These are phyloP conservation scores for Caenorhabditis tropicalis DNA, from an alignment of 1,140 invertebrate species.

Conservation along the genomic window DNA sequence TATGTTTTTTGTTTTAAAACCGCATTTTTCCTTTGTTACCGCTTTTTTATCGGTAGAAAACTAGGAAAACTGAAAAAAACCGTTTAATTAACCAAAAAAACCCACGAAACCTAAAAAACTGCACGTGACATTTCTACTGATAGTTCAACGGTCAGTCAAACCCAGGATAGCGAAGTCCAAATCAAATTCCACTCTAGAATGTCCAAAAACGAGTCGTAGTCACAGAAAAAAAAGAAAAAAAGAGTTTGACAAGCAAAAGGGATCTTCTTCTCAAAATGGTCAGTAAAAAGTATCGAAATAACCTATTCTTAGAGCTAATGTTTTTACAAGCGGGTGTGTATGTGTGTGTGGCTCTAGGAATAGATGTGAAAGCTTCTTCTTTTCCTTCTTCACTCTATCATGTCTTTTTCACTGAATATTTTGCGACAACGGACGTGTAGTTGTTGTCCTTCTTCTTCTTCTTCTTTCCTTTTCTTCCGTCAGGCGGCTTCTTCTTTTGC, in stretches of 20 bases:
- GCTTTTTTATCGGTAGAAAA: too few relatives aligned
- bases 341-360: conserved; percentile 28
- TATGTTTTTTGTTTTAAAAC: too few relatives aligned
- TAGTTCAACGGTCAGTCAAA: conserved; percentile 9
- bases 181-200: conserved; percentile 39
- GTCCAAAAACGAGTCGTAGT: neutral
- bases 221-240: neutral
- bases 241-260: conserved; percentile 8
- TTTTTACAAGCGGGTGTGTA: conserved; percentile 38
- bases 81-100: too few relatives aligned
- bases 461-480: conserved; percentile 33
- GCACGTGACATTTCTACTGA: neutral
- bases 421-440: conserved; percentile 42
- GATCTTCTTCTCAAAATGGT: neutral
- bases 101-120: too few relatives aligned
- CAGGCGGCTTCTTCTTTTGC: conserved; percentile 20
- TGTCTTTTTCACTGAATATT: conserved; percentile 44
- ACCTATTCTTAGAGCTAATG: conserved; percentile 32
- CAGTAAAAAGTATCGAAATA: conserved; percentile 29
- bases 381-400: conserved; percentile 40
- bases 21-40: too few relatives aligned
- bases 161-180: neutral
- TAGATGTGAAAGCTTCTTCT: conserved; percentile 39
- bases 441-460: conserved; percentile 40
- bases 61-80: too few relatives aligned